A percentile compares a stretch with the other conserved stretches of the same genome.
Conservation (phyloP, 2,797 vertebrate species). For the Microtus californicus region DNA sequence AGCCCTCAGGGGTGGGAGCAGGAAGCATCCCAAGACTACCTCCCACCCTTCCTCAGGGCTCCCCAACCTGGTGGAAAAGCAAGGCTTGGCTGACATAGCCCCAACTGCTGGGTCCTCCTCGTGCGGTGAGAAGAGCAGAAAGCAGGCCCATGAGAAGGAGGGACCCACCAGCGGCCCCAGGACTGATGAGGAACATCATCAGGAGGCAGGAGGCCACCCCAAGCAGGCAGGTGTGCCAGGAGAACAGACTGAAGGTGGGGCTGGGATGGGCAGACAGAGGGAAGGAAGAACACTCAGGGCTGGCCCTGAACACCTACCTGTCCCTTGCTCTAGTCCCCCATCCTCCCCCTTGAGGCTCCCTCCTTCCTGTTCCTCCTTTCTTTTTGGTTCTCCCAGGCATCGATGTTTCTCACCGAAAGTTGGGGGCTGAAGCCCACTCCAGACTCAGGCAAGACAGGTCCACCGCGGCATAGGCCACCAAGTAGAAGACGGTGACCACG, state of each 20-base stretch:
- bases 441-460: slow-evolving; percentile 95
- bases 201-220: slow-evolving; percentile 94
- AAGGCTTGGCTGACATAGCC: slow-evolving; percentile 97
- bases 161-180: slow-evolving; percentile 93
- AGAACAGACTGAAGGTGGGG: slow-evolving; percentile 94
- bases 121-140: slow-evolving; percentile 94
- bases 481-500: slow-evolving; percentile 95
- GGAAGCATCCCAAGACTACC: not conserved
- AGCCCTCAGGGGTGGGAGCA: not conserved
- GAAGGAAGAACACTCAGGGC: not conserved
- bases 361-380: not conserved
- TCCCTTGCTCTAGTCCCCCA: not conserved
- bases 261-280: slow-evolving; percentile 80
- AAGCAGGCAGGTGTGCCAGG: slow-evolving; percentile 95
- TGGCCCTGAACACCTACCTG: not conserved
- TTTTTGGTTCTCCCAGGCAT: not conserved
- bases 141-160: slow-evolving; percentile 93
- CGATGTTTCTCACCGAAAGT: slow-evolving; percentile 90
- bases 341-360: not conserved
- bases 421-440: slow-evolving; percentile 96
- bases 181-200: slow-evolving; percentile 97
- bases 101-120: slow-evolving; percentile 95
- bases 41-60: not conserved
- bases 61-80: slow-evolving; percentile 95
- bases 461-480: slow-evolving; percentile 94